Conservation (phyloP, 2,113 vertebrate species). For the Panthera leo region DNA sequence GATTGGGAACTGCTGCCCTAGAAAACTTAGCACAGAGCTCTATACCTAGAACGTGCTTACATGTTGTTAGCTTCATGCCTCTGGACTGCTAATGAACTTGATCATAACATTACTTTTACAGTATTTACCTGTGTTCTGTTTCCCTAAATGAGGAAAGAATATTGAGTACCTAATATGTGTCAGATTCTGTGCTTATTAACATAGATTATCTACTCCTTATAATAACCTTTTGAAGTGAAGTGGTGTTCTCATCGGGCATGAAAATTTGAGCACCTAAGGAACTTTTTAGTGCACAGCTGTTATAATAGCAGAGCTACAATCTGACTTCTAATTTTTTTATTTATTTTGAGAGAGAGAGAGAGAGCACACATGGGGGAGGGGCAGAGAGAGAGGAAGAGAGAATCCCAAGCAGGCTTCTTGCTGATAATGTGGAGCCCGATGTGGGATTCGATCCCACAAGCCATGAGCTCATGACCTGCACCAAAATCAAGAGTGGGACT, state of each 20-base stretch:
- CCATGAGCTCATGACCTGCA: too few species aligned
- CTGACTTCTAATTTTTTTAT: neutral
- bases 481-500: too few species aligned
- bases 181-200: neutral
- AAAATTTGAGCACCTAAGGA: neutral
- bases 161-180: neutral
- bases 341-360: too few species aligned
- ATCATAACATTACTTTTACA: neutral
- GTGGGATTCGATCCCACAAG: too few species aligned
- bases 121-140: neutral
- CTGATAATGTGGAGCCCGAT: too few species aligned
- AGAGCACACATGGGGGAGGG: too few species aligned
- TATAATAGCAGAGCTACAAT: neutral
- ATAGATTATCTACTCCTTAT: neutral
- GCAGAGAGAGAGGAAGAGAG: too few species aligned
- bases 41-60: neutral
- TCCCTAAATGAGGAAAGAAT: neutral
- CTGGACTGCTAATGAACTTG: neutral
- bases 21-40: neutral
- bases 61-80: neutral
- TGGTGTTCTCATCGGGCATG: neutral
- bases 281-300: neutral
- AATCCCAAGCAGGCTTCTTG: too few species aligned
- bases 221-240: conserved; percentile 5
- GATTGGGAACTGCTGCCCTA: neutral